Evolutionary conservation across 2,797 vertebrate genomes (phyloP).

Genomic region (Chrosomus eos): DNA sequence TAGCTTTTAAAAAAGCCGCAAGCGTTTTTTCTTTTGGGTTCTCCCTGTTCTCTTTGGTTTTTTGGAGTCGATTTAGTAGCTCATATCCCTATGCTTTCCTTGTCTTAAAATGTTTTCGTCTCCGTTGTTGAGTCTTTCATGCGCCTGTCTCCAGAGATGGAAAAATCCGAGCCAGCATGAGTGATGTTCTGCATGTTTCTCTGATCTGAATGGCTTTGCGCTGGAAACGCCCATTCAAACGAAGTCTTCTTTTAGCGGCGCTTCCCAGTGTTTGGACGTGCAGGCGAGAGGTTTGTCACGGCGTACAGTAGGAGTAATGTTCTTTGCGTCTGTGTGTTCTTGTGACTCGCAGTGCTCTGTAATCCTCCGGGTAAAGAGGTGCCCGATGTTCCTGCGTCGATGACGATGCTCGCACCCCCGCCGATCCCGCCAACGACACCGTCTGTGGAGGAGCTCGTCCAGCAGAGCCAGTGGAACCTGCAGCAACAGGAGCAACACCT

Average conservation of each 20-base stretch:
- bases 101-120: not conserved
- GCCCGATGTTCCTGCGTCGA: constrained; percentile 75
- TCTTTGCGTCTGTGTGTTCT: not conserved
- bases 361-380: constrained; percentile 86
- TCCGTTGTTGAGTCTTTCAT: constrained; percentile 26
- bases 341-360: constrained; percentile 83
- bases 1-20: not conserved
- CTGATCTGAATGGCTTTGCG: constrained; percentile 47
- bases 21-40: constrained; percentile 17
- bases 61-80: not conserved
- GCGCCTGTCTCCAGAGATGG: constrained; percentile 6
- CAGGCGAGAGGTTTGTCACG: not conserved
- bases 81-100: not conserved
- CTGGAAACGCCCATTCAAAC: constrained; percentile 38
- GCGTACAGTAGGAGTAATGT: not conserved
- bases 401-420: constrained; percentile 79
- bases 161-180: constrained; percentile 48
- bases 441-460: constrained; percentile 90
- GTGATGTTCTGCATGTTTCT: constrained; percentile 36
- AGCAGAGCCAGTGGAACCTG: constrained; percentile 96
- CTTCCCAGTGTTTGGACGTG: constrained; percentile 4
- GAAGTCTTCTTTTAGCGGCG: constrained; percentile 9
- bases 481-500: constrained; percentile 98
- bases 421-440: constrained; percentile 77
- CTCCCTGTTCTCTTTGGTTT: not conserved